These are phyloP conservation scores for Parelbella ahira DNA, from an alignment of 2,888 invertebrate genomes.

Conservation along the genomic window DNA sequence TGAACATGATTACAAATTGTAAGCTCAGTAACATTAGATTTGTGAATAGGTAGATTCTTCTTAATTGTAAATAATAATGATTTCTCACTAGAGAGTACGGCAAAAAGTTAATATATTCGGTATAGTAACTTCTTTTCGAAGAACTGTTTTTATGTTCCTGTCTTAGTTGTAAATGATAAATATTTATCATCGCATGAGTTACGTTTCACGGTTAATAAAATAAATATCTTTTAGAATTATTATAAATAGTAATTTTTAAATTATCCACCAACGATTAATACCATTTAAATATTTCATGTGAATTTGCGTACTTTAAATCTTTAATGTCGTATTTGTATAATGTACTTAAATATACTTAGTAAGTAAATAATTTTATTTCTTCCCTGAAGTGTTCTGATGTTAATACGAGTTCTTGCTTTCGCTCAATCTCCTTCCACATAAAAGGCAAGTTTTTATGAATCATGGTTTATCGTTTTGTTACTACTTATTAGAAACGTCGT, in stretches of 20 bases:
- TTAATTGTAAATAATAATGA: conserved; percentile 64
- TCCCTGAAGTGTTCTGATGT: conserved; percentile 34
- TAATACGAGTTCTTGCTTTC: conserved; percentile 29
- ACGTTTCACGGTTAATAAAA: conserved; percentile 24
- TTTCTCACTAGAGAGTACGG: conserved; percentile 56
- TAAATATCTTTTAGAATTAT: conserved; percentile 33
- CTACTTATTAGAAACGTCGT: conserved; percentile 68
- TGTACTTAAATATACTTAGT: conserved; percentile 72
- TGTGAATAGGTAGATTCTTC: conserved; percentile 67
- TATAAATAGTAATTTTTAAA: conserved; percentile 44
- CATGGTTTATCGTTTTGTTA: conserved; percentile 47
- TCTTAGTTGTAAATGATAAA: conserved; percentile 74
- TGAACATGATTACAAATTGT: conserved; percentile 52
- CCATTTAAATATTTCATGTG: conserved; percentile 58
- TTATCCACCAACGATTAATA: conserved; percentile 47
- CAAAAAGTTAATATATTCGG: conserved; percentile 75
- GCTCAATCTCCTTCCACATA: conserved; percentile 33
- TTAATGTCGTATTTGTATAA: conserved; percentile 72
- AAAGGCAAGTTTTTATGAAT: conserved; percentile 39
- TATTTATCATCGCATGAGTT: conserved; percentile 44
- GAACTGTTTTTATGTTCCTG: conserved; percentile 79
- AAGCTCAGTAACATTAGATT: conserved; percentile 64
- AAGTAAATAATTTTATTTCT: conserved; percentile 45
- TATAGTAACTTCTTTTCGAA: conserved; percentile 56
- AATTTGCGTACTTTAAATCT: conserved; percentile 62